Percentiles rank a stretch among this genome's conserved stretches.
These are phyloP conservation scores for Drosophila ohnishii DNA, from an alignment of 1,140 invertebrate genomes.

Conservation along the genomic window DNA sequence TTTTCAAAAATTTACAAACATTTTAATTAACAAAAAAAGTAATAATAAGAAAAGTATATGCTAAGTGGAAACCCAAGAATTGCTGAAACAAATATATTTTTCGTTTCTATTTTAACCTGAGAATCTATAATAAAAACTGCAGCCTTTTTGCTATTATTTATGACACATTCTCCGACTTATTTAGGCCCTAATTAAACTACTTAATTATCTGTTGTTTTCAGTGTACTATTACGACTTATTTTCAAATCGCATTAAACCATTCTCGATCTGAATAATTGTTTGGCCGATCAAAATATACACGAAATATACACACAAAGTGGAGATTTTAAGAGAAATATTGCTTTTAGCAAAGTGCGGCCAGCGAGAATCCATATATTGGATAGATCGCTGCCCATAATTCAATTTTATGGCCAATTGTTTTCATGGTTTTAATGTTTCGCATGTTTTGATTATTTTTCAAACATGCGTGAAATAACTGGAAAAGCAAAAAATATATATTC, in stretches of 20 bases:
- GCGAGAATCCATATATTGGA: constrained; percentile 32
- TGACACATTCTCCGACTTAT: neutral
- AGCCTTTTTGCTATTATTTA: neutral
- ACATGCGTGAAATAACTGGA: constrained; percentile 9
- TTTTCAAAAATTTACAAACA: too few species aligned
- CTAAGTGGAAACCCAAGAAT: neutral
- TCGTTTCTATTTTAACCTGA: neutral
- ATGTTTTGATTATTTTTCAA: constrained; percentile 46
- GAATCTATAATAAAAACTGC: neutral
- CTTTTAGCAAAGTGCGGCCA: constrained; percentile 26
- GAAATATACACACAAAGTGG: constrained; percentile 2
- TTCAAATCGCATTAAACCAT: constrained; percentile 21
- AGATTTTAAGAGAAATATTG: constrained; percentile 30
- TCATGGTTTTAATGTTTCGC: constrained; percentile 33
- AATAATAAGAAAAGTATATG: too few species aligned
- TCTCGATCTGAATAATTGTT: constrained; percentile 14
- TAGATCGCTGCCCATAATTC: constrained; percentile 52
- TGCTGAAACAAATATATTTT: neutral
- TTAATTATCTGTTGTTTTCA: constrained; percentile 4
- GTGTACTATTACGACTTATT: constrained; percentile 7
- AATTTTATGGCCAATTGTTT: constrained; percentile 64
- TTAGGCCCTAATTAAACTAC: constrained; percentile 8
- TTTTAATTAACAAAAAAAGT: too few species aligned
- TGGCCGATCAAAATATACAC: constrained; percentile 38
- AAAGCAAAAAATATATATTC: constrained; percentile 9